Base-by-base conservation (phyloP, 2,113 vertebrate species). In the Hystrix brachyura region DNA sequence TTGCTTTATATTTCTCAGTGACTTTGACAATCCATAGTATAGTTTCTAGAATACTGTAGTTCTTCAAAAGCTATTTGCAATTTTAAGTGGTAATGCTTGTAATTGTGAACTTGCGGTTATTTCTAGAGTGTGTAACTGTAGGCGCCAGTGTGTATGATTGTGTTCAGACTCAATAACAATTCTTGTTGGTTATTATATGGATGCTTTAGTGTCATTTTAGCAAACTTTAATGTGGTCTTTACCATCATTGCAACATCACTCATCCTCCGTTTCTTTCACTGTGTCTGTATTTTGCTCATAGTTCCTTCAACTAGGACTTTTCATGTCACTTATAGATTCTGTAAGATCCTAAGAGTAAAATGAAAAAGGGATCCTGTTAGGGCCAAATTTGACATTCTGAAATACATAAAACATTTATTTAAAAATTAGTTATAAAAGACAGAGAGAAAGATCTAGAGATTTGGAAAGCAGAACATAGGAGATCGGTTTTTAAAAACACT, bases 371-470 rank as follows among this genome's bases (percentile, higher is more conserved):
- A 86, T 78, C 19, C 12, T 51, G 0, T 72, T 91, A 91, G 91
- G 51, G 84, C 17, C 86, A 80, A 90, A 81, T 57, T 48, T 91
- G 78, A 53, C 14, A 67, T 91, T 96, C 15, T 67, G 27, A 85
- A 93, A 57, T 80, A 91, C 25, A 29, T 46, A 25, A 93, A 78
- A 34, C 48, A 82, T 78, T 94, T 67, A 60, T 62, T 91, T 89
- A 91, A 87, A 92, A 96, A 7, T 67, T n/a, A 96, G 53, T 17
- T 74, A 13, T 32, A 65, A 53, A 95, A 74, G n/a, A 60, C 4
- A 91, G 27, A 90, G 25, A 17, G 92, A 94, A 93, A 86, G 55
- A 94, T 74, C 29, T 53, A 82, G 79, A 87, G 69, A 80, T 96
- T 78, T 93, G 79, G 78, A 76, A 93, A 96, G 64, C 29, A 67